Percentiles rank a stretch among this genome's conserved stretches.
These are phyloP conservation scores for Myzus persicae DNA, from an alignment of 1,140 invertebrate genomes.

Conservation along the genomic window DNA sequence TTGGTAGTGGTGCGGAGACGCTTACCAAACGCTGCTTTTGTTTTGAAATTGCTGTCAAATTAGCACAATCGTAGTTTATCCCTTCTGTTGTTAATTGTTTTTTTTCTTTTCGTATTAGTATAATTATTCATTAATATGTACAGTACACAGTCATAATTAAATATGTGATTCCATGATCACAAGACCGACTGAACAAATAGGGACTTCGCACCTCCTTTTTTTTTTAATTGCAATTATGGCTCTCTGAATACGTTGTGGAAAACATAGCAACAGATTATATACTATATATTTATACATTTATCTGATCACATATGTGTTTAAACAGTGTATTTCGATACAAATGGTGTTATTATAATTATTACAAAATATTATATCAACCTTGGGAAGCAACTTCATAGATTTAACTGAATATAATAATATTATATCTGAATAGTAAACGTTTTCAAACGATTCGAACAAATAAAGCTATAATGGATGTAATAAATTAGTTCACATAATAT, in stretches of 20 bases:
- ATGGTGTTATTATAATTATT: too few species aligned
- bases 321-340: too few species aligned
- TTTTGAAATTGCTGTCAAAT: neutral
- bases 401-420: neutral
- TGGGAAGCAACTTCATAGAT: neutral
- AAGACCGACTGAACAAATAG: neutral
- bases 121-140: neutral
- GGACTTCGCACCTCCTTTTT: neutral
- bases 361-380: too few species aligned
- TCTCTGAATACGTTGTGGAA: neutral
- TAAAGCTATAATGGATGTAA: neutral
- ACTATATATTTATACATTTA: neutral
- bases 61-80: neutral
- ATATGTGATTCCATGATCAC: neutral
- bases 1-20: neutral
- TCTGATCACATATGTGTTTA: neutral
- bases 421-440: neutral
- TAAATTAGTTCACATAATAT: neutral
- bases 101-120: neutral
- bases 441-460: neutral
- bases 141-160: neutral
- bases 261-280: neutral
- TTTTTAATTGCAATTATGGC: neutral
- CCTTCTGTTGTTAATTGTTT: neutral
- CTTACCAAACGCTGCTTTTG: neutral